Evolutionary conservation across 30 jellyfish, hydroid and myxozoan genomes (phyloP).

Genomic region (Cassiopea andromeda): DNA sequence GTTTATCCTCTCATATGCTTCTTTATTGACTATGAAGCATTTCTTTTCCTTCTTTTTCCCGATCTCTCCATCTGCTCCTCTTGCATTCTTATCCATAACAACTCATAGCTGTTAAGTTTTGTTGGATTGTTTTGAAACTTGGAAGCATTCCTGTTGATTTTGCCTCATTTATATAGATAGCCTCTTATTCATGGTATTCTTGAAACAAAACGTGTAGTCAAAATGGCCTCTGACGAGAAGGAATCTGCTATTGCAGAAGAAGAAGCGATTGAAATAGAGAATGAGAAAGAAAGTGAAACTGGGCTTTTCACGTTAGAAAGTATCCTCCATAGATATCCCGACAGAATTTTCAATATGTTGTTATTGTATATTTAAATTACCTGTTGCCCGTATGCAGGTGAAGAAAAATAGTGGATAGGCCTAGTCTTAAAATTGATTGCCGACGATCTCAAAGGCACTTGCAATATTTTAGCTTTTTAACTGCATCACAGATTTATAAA

Average conservation of each 20-base stretch:
- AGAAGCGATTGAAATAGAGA: not conserved
- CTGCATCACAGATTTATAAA: too few relatives aligned
- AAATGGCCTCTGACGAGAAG: conserved; percentile 53
- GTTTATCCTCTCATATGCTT: conserved; percentile 63
- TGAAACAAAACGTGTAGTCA: conserved; percentile 9
- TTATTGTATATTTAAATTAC: too few relatives aligned
- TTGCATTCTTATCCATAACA: not conserved
- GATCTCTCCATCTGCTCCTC: not conserved
- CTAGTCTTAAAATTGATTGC: too few relatives aligned
- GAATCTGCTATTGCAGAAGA: conserved; percentile 21
- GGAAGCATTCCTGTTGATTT: not conserved
- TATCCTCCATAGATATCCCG: conserved; percentile 15
- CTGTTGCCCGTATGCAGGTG: too few relatives aligned
- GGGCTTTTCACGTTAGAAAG: conserved; percentile 64
- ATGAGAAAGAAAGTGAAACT: conserved; percentile 31
- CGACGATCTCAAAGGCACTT: too few relatives aligned
- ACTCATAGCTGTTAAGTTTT: too few relatives aligned
- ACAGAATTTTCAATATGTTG: too few relatives aligned
- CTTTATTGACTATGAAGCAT: conserved; percentile 47
- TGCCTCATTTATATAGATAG: not conserved
- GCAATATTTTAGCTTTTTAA: too few relatives aligned
- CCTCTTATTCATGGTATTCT: not conserved
- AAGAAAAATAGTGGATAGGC: too few relatives aligned
- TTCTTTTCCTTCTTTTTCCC: conserved; percentile 26
- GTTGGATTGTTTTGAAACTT: too few relatives aligned